A percentile compares a stretch with the other conserved stretches of the same genome.
These are phyloP conservation scores for Pardalotus punctatus DNA, from an alignment of 2,113 vertebrate genomes.

Conservation along the genomic window DNA sequence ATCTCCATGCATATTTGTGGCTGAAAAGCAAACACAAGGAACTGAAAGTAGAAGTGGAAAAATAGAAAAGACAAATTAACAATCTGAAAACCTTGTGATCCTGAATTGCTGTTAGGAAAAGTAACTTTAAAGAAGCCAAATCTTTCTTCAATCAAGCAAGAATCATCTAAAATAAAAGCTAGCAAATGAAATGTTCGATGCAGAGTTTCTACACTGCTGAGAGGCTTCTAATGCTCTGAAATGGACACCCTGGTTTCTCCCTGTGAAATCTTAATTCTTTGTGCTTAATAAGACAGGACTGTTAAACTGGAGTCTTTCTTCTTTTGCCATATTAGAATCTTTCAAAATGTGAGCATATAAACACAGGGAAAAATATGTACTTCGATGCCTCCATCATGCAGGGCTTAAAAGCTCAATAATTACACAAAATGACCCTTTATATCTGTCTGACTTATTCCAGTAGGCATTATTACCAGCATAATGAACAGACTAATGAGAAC, in stretches of 20 bases:
- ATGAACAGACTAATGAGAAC: constrained; percentile 33
- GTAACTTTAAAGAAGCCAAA: background rate
- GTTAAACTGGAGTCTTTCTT: constrained; percentile 8
- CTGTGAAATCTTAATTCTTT: constrained; percentile 13
- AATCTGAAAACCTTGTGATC: background rate
- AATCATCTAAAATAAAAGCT: background rate
- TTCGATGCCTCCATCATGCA: background rate
- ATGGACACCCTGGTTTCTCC: background rate
- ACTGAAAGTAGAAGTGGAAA: background rate
- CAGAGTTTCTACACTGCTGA: background rate
- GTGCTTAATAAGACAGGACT: background rate
- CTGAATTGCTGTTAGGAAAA: background rate
- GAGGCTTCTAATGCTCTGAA: background rate
- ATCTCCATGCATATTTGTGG: background rate
- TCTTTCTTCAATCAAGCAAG: background rate
- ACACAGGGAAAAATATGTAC: constrained; percentile 4
- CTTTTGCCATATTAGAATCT: background rate
- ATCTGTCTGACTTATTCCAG: constrained; percentile 39
- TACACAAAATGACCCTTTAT: constrained; percentile 46
- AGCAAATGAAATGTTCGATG: background rate
- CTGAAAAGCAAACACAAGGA: background rate
- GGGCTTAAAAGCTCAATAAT: constrained; percentile 30
- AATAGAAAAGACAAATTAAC: background rate
- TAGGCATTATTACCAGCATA: background rate
- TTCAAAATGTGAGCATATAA: background rate